Evolutionary conservation across 2,113 vertebrate species (phyloP).

Genomic region (Hylia prasina): DNA sequence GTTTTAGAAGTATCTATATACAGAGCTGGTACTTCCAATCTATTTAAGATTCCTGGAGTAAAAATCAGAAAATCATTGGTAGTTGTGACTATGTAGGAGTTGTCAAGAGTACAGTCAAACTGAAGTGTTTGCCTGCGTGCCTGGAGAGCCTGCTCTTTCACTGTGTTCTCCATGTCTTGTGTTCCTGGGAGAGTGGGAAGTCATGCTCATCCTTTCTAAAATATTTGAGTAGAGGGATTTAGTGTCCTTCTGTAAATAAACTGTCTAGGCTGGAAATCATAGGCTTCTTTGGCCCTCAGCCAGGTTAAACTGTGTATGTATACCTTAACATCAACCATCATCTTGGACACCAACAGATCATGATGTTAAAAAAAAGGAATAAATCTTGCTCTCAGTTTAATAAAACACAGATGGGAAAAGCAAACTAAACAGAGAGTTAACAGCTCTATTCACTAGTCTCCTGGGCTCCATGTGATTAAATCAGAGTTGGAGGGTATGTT

Average conservation of each 20-base stretch:
- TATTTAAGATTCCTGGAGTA: constrained; percentile 45
- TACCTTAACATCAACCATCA: constrained; percentile 44
- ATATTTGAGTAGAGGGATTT: not conserved
- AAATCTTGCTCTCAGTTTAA: constrained; percentile 51
- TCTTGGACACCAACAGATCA: constrained; percentile 38
- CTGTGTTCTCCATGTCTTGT: not conserved
- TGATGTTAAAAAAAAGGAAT: constrained; percentile 36
- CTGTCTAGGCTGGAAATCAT: constrained; percentile 11
- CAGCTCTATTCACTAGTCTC: constrained; percentile 57
- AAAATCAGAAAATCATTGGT: constrained; percentile 14
- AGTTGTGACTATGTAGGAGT: not conserved
- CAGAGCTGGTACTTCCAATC: not conserved
- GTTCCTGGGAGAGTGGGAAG: not conserved
- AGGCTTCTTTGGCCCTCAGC: constrained; percentile 10
- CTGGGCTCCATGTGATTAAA: constrained; percentile 55
- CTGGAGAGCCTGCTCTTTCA: not conserved
- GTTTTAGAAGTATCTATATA: constrained; percentile 2
- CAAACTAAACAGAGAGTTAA: constrained; percentile 54
- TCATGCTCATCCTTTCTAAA: constrained; percentile 4
- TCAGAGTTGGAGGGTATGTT: constrained; percentile 44
- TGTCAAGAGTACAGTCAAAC: not conserved
- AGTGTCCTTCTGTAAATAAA: constrained; percentile 39
- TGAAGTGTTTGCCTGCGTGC: constrained; percentile 18
- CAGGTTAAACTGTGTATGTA: constrained; percentile 43
- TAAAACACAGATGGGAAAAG: constrained; percentile 64